Evolutionary conservation across 2,888 invertebrate genomes (phyloP), one percentile per base, ranked within the genome.

Genomic region (Morpho helenor): DNA sequence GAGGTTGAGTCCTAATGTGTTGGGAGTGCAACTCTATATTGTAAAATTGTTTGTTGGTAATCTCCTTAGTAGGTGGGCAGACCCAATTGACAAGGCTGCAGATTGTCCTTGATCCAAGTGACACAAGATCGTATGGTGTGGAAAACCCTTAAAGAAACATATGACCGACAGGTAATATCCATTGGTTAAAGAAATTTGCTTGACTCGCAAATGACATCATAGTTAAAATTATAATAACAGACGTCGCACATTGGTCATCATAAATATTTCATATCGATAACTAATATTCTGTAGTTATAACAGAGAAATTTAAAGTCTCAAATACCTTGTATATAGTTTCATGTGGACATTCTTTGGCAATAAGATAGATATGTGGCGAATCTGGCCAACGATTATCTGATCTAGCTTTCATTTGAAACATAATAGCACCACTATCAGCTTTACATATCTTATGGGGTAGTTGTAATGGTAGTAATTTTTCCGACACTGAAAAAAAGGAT

Each of bases 401-500:
- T 48, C 57, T 41, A 40, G 50, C 48, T 56, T 62, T 64, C 45
- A 71, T 61, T 58, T 62, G 59, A 54, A 76, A 73, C 47, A 56
- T 63, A 48, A 76, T 59, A 7, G 65, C 68, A 23, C 75, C 68
- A 66, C 67, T 67, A 51, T 68, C 67, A 23, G 60, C 61, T 59
- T 52, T 63, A 52, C 52, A 57, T 44, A 65, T 7, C 43, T 59
- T 64, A 48, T 60, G 62, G 42, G 60, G 62, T 46, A 48, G 49
- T 61, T 62, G 56, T 23, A 61, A 52, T 8, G 7, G 5, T n/a
- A 44, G 31, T 31, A 31, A 31, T 31, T 5, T 31, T 31, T 52
- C 44, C 7, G 52, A 39, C n/a, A 52, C 52, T 52, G 44, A 22
- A 52, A 45, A 44, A 43, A 31, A 10, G 3, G 5, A 31, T 31